Base-by-base conservation (phyloP, 2,797 vertebrate species). In the Spinus pinus region DNA sequence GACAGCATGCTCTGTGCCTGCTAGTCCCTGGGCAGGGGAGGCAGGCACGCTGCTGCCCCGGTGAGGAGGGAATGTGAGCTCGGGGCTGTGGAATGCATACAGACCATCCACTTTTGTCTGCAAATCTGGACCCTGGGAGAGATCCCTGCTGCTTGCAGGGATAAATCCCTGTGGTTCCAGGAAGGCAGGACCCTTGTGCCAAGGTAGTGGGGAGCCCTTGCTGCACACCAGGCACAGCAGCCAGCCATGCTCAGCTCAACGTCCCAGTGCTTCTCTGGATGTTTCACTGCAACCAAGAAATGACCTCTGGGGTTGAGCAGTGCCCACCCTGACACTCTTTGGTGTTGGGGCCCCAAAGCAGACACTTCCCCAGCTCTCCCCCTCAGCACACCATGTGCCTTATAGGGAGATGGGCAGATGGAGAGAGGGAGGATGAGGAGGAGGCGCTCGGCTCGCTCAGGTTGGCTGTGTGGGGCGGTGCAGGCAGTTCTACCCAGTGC, bases 381-480 rank as follows among this genome's bases (percentile, higher is more conserved):
- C 54, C 64, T 58, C 6, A 18, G 88, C 88, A 35, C 4, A 2
- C 19, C 1, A 7, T 0, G 8, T 73, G 70, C 92, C 95, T 97
- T 35, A 10, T 66, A 46, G 67, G 72, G 93, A 92, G 86, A 66
- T 86, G 61, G 79, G 84, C 97, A 98, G 98, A 98, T 98, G 98
- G 97, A 84, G 96, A 96, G 95, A 95, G 92, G 96, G 97, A 97
- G 97, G 97, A 92, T 71, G 91, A 94, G 58, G 97, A 95, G 96
- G 96, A 94, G 92, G 77, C 50, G 54, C 96, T 95, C 0, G 5
- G 75, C 86, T 91, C 0, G 0, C 81, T 28, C 7, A 5, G 65
- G 77, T 74, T 87, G 79, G 84, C 57, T 79, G 25, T 24, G 71
- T 0, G 0, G 24, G 51, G 41, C 0, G 2, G 31, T 0, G 7